Percentiles rank a stretch among this genome's conserved stretches.
These are phyloP conservation scores for Hesperia comma DNA, from an alignment of 2,888 invertebrate genomes.

Conservation along the genomic window DNA sequence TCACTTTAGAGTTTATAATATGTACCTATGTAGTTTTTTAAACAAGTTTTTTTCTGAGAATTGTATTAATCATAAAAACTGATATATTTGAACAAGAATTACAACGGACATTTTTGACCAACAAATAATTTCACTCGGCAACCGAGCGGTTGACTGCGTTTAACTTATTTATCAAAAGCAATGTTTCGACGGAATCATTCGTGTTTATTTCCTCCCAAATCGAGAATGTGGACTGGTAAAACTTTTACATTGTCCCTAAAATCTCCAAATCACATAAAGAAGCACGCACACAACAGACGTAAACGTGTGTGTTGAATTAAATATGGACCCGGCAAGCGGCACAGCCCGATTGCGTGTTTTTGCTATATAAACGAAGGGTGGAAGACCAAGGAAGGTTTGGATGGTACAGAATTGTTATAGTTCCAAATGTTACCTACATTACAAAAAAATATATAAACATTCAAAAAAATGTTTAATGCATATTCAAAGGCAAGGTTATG, in stretches of 20 bases:
- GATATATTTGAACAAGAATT: too few species aligned
- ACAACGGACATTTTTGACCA: too few species aligned
- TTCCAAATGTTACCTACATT: neutral
- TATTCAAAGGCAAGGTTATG: too few species aligned
- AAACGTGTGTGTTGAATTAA: slow-evolving; percentile 53
- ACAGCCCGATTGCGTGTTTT: slow-evolving; percentile 40
- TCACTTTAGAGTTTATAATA: too few species aligned
- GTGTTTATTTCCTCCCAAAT: slow-evolving; percentile 31
- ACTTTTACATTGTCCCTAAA: slow-evolving; percentile 36
- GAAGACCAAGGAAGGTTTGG: slow-evolving; percentile 20
- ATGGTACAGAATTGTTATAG: neutral
- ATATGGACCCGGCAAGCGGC: slow-evolving; percentile 50
- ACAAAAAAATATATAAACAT: too few species aligned
- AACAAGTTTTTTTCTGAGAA: too few species aligned
- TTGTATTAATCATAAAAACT: too few species aligned
- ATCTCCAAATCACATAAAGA: slow-evolving; percentile 37
- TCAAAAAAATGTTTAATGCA: too few species aligned
- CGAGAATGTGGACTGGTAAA: slow-evolving; percentile 31
- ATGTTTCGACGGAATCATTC: neutral
- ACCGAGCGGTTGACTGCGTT: neutral
- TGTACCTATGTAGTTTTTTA: too few species aligned
- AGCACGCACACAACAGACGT: slow-evolving; percentile 26
- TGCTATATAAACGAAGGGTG: slow-evolving; percentile 30
- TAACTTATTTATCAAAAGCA: slow-evolving; percentile 1
- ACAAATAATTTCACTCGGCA: too few species aligned